phyloP scores from a whole-genome alignment of 2,888 invertebrate species.

The Atethmia centrago region DNA sequence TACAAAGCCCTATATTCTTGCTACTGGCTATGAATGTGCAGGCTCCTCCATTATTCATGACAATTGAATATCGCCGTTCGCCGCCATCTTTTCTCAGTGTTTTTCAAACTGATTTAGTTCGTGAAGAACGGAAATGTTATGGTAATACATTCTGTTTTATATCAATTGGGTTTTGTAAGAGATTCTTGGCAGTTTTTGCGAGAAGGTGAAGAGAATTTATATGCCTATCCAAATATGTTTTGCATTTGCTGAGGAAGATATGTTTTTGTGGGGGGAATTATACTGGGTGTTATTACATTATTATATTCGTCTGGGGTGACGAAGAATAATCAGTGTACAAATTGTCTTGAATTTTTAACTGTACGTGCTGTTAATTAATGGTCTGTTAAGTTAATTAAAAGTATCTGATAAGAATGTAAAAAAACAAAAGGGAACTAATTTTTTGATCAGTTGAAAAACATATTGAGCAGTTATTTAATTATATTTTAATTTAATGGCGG shows the following conservation, averaged over 20 bases:
- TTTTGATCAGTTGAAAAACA: too few relatives aligned
- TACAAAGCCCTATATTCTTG: conserved; percentile 17
- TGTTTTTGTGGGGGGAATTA: not conserved
- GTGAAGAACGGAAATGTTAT: conserved; percentile 48
- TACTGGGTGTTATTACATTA: not conserved
- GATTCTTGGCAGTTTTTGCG: not conserved
- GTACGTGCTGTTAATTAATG: not conserved
- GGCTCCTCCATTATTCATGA: conserved; percentile 53
- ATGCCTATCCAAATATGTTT: not conserved
- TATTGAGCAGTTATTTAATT: too few relatives aligned
- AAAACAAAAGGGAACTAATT: too few relatives aligned
- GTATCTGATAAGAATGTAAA: too few relatives aligned
- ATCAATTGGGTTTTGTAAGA: conserved; percentile 30
- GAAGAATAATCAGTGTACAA: not conserved
- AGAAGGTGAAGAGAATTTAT: conserved; percentile 7
- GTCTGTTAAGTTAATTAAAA: too few relatives aligned
- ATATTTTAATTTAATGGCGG: too few relatives aligned
- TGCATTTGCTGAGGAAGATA: not conserved
- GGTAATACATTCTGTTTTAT: conserved; percentile 43
- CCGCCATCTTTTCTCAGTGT: conserved; percentile 43
- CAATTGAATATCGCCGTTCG: conserved; percentile 43
- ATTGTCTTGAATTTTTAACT: not conserved
- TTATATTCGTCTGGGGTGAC: too few relatives aligned
- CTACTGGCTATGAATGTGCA: conserved; percentile 29
- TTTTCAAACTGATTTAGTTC: conserved; percentile 58